These are phyloP conservation scores for Calliphora vicina DNA, from an alignment of 1,140 invertebrate species.

Conservation along the genomic window DNA sequence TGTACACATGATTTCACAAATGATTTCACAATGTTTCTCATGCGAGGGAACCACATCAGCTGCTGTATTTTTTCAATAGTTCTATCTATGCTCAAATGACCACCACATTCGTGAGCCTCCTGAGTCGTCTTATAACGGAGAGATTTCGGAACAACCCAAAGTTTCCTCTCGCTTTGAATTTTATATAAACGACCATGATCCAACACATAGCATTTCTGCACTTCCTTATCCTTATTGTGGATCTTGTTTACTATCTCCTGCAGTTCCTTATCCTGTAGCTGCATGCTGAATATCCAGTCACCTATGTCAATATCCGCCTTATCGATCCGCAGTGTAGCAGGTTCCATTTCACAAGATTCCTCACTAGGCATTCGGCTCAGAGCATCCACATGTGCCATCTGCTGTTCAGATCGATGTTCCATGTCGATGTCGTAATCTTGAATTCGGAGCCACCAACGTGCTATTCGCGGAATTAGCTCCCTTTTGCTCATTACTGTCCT, in stretches of 20 bases:
- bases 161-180: not conserved
- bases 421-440: constrained; percentile 36
- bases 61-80: constrained; percentile 40
- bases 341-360: constrained; percentile 21
- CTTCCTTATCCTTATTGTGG: not conserved
- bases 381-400: constrained; percentile 33
- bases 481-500: constrained; percentile 50
- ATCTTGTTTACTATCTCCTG: constrained; percentile 15
- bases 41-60: constrained; percentile 48
- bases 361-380: constrained; percentile 27
- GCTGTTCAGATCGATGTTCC: constrained; percentile 29
- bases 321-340: not conserved
- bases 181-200: not conserved
- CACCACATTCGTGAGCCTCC: constrained; percentile 8
- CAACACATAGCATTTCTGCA: not conserved
- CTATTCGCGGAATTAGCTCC: constrained; percentile 51
- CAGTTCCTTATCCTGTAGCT: not conserved
- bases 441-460: constrained; percentile 54
- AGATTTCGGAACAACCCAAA: constrained; percentile 39
- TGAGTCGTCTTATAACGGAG: constrained; percentile 22
- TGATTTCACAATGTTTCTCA: constrained; percentile 40
- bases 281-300: constrained; percentile 35
- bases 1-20: constrained; percentile 38
- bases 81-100: constrained; percentile 32
- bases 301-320: constrained; percentile 9